Base-by-base conservation (phyloP, 1,140 invertebrate genomes). In the Drosophila asahinai region DNA sequence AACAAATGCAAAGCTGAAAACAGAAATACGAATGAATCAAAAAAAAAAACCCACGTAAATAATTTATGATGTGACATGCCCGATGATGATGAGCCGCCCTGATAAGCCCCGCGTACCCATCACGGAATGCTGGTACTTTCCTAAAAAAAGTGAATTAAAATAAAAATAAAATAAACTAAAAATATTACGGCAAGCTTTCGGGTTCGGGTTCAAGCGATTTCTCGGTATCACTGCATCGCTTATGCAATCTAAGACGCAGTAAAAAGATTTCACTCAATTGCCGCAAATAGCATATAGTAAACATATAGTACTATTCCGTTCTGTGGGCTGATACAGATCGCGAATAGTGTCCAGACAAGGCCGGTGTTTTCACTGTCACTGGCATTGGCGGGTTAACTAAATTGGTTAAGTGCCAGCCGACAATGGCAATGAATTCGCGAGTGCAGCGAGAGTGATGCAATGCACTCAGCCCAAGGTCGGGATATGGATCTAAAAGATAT, bases 201-300 rank as follows among this genome's bases (percentile, higher is more conserved):
- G 36, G 70, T 74, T 74, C 70, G 58, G 49, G 58, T 75, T 74
- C 48, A 55, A 27, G 40, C 25, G 59, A 63, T 47, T 73, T 63
- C 64, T 25, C 42, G 25, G 42, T 19, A 55, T 60, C 54, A 72
- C 48, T 80, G 68, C 77, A 73, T 55, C 78, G 49, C 62, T 90
- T 89, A 77, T 84, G 78, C 82, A 90, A 82, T 80, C 79, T 86
- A 86, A 90, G 81, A 80, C 86, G 86, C 82, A 86, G 79, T 90
- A 63, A n/a, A 54, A 49, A 40, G 54, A 48, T 75, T 71, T 65
- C 51, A 59, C 65, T 63, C 63, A 61, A 67, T 51, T 77, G 64
- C 36, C 38, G n/a, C 19, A 36, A 42, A 42, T 51, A 25, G 15
- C 48, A 51, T 48, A 72, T 43, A 36, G 47, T n/a, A 25, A 27